A percentile compares a stretch with the other conserved stretches of the same genome.
Evolutionary conservation across 1,140 invertebrate genomes (phyloP).

Genomic region (Gonioctena quinquepunctata): DNA sequence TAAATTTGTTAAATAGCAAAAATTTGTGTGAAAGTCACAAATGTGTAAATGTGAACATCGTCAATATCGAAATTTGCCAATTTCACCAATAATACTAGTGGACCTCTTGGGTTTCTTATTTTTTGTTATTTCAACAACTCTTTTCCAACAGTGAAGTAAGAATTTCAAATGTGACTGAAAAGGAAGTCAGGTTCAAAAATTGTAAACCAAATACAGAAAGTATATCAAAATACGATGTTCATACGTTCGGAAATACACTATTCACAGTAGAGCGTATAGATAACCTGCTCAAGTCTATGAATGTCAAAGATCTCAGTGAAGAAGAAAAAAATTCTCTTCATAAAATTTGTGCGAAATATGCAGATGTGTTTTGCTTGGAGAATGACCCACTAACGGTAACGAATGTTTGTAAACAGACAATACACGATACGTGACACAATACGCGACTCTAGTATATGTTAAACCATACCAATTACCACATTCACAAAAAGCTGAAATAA

Average conservation of each 20-base stretch:
- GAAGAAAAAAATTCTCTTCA: constrained; percentile 36
- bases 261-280: constrained; percentile 23
- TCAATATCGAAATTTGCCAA: no score
- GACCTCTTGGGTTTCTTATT: no score
- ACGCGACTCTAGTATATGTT: constrained; percentile 34
- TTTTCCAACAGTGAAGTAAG: no score
- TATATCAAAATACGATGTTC: constrained; percentile 24
- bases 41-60: no score
- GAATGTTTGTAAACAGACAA: constrained; percentile 40
- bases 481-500: constrained; percentile 35
- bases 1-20: no score
- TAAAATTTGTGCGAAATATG: constrained; percentile 43
- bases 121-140: no score
- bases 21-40: no score
- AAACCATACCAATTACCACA: constrained; percentile 46
- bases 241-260: constrained; percentile 10
- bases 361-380: constrained; percentile 39
- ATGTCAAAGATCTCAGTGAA: constrained; percentile 35
- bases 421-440: constrained; percentile 35
- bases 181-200: constrained; percentile 25
- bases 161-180: constrained; percentile 27
- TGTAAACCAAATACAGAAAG: constrained; percentile 23
- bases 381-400: constrained; percentile 37
- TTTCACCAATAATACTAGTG: no score
- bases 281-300: constrained; percentile 23